Conservation (phyloP, 1,140 invertebrate species). For the Bombus sylvicola region DNA sequence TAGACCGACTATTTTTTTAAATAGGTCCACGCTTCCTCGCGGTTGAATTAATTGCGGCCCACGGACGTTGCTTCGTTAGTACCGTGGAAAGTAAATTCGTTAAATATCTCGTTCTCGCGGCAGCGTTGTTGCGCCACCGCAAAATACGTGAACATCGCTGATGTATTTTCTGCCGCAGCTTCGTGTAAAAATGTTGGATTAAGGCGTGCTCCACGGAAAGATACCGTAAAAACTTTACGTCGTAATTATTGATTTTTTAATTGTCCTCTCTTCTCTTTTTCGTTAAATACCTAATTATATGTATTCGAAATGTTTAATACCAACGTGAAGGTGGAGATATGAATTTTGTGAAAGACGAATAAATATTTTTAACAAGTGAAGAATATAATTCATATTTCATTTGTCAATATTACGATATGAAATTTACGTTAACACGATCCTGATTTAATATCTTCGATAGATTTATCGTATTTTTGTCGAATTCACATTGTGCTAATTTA, state of each 20-base stretch:
- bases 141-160: neutral
- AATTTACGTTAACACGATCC: neutral
- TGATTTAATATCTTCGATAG: neutral
- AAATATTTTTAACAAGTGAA: neutral
- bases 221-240: neutral
- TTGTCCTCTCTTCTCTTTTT: neutral
- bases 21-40: constrained; percentile 47
- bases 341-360: neutral
- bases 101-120: constrained; percentile 64
- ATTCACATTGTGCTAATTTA: neutral
- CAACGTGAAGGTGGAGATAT: neutral
- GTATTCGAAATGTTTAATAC: neutral
- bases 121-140: neutral
- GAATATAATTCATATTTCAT: neutral
- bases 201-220: neutral
- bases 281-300: neutral
- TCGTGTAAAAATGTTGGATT: neutral
- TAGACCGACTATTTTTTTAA: constrained; percentile 58
- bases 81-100: constrained; percentile 63
- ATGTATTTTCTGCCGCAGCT: neutral
- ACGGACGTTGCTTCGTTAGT: constrained; percentile 63
- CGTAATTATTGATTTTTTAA: neutral
- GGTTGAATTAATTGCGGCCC: constrained; percentile 65
- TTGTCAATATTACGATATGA: neutral
- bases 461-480: neutral